Evolutionary conservation across 2,113 vertebrate species (phyloP).

Genomic region (Neotragus moschatus): DNA sequence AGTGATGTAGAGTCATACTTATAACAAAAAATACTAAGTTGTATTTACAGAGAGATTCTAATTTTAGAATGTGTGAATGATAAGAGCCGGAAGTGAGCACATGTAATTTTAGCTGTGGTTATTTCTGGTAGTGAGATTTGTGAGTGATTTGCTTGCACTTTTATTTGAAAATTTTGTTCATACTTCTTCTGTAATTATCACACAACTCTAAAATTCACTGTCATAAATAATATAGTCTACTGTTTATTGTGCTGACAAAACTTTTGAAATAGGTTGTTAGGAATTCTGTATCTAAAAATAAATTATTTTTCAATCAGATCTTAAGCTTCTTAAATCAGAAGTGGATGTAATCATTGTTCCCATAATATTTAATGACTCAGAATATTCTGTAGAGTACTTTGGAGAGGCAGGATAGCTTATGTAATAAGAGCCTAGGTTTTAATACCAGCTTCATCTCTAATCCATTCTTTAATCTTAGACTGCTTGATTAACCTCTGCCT

Average conservation of each 20-base stretch:
- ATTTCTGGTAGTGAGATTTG: not conserved
- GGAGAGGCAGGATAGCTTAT: not conserved
- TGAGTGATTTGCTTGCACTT: not conserved
- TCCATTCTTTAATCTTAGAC: not conserved
- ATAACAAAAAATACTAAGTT: not conserved
- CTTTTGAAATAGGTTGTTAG: not conserved
- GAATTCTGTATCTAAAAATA: slow-evolving; percentile 2
- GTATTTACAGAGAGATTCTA: not conserved
- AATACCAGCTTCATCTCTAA: not conserved
- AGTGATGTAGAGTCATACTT: not conserved
- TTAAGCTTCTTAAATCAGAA: slow-evolving; percentile 3
- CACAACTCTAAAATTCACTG: not conserved
- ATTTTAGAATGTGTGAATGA: not conserved
- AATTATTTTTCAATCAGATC: not conserved
- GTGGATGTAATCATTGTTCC: not conserved
- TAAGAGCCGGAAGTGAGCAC: not conserved
- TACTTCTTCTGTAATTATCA: not conserved
- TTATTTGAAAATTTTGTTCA: not conserved
- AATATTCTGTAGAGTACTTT: not conserved
- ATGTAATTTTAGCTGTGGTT: not conserved
- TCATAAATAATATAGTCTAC: not conserved
- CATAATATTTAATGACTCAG: not conserved
- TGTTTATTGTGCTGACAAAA: not conserved
- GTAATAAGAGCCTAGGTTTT: not conserved
- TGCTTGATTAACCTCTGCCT: not conserved